Evolutionary conservation across 1,140 invertebrate species (phyloP).

Genomic region (Magallana ariakensis): DNA sequence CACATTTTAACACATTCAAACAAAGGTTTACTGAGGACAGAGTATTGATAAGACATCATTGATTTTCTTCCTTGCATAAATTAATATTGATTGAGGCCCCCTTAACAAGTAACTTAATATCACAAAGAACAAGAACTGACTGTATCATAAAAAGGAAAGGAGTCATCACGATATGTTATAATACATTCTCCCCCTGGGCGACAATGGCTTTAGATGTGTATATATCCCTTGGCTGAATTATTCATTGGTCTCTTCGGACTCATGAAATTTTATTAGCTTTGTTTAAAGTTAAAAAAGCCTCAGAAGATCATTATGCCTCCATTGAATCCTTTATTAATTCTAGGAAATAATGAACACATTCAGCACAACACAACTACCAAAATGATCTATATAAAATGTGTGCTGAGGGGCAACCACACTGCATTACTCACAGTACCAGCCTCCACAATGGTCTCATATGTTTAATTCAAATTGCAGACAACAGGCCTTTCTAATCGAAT

Average conservation of each 20-base stretch:
- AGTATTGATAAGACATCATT: constrained; percentile 11
- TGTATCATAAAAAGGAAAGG: constrained; percentile 4
- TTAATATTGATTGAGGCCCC: constrained; percentile 11
- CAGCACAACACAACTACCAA: neutral
- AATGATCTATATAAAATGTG: neutral
- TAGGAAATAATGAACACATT: neutral
- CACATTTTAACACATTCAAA: constrained; percentile 10
- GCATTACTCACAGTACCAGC: too few relatives aligned
- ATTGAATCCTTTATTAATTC: constrained; percentile 23
- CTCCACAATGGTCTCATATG: too few relatives aligned
- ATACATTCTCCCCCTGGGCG: constrained; percentile 1
- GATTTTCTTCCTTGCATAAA: constrained; percentile 21
- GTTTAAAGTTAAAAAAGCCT: constrained; percentile 19
- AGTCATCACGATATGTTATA: constrained; percentile 13
- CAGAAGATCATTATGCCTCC: neutral
- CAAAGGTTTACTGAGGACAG: neutral
- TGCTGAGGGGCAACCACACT: neutral
- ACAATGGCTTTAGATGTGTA: neutral
- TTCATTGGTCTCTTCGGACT: constrained; percentile 23
- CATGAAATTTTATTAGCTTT: neutral
- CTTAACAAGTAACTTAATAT: constrained; percentile 25
- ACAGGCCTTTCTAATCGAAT: neutral
- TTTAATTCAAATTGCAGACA: too few relatives aligned
- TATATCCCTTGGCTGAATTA: constrained; percentile 16
- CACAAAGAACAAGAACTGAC: constrained; percentile 14